phyloP scores from a whole-genome alignment of 2,888 invertebrate genomes.

The Leptinotarsa tumamoca region DNA sequence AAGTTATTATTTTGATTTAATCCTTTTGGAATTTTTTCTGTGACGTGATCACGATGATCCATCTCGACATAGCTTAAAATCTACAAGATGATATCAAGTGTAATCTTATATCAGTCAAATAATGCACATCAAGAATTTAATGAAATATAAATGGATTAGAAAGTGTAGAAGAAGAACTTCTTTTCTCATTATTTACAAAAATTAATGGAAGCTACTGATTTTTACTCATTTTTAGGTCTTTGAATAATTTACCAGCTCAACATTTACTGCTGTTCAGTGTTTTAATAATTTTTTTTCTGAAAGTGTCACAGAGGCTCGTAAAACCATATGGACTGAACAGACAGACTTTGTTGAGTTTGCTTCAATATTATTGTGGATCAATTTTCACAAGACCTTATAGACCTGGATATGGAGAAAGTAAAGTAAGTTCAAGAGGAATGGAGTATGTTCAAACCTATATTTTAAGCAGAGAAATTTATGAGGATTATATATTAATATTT shows the following conservation, averaged over 20 bases:
- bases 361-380: constrained; percentile 48
- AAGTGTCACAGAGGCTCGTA: constrained; percentile 38
- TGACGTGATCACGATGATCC: no score
- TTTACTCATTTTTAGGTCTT: constrained; percentile 29
- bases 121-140: no score
- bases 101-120: no score
- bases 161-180: no score
- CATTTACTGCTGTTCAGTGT: constrained; percentile 48
- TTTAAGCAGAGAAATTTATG: no score
- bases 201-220: neutral
- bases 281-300: constrained; percentile 47
- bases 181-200: neutral
- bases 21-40: no score
- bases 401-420: constrained; percentile 41
- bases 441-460: neutral
- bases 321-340: constrained; percentile 30
- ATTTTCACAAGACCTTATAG: constrained; percentile 50
- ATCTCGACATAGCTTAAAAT: no score
- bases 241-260: constrained; percentile 48
- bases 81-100: no score
- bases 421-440: constrained; percentile 25
- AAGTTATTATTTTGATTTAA: no score
- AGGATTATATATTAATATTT: no score
- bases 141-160: no score
- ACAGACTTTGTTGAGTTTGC: constrained; percentile 38